Conservation (phyloP, 2,113 vertebrate genomes). For the Tragelaphus buxtoni region DNA sequence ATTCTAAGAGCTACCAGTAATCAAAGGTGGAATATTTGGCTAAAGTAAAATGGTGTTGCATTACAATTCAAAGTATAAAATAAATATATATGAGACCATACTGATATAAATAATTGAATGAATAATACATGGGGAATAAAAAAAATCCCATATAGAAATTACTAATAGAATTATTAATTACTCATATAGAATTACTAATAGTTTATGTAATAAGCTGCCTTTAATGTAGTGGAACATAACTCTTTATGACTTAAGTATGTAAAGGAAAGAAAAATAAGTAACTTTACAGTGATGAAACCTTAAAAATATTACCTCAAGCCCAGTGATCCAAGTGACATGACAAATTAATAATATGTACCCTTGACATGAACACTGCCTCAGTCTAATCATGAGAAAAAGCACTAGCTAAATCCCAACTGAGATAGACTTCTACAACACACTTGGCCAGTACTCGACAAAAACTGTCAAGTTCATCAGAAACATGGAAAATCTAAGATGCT, state of each 20-base stretch:
- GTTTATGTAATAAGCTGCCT: neutral
- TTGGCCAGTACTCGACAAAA: neutral
- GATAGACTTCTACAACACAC: neutral
- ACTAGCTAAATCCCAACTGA: neutral
- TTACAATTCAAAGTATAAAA: neutral
- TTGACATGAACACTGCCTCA: neutral
- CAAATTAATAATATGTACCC: fast-evolving
- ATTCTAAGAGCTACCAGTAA: neutral
- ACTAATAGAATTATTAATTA: neutral
- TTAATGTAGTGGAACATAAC: neutral
- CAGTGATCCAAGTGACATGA: neutral
- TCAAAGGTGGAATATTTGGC: neutral
- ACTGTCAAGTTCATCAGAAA: neutral
- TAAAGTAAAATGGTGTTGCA: neutral
- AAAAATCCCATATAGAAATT: neutral
- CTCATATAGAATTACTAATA: neutral
- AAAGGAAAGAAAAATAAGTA: neutral
- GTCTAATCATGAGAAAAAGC: neutral
- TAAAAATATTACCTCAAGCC: neutral
- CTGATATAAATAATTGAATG: neutral
- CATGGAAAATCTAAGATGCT: neutral
- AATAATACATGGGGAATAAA: neutral
- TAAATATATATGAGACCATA: neutral
- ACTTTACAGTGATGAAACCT: neutral
- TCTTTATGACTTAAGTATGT: neutral